Evolutionary conservation across 37 sponge, comb jelly and placozoan species (phyloP), one percentile per base, ranked within the genome.

Genomic region (Dysidea cf. avara): DNA sequence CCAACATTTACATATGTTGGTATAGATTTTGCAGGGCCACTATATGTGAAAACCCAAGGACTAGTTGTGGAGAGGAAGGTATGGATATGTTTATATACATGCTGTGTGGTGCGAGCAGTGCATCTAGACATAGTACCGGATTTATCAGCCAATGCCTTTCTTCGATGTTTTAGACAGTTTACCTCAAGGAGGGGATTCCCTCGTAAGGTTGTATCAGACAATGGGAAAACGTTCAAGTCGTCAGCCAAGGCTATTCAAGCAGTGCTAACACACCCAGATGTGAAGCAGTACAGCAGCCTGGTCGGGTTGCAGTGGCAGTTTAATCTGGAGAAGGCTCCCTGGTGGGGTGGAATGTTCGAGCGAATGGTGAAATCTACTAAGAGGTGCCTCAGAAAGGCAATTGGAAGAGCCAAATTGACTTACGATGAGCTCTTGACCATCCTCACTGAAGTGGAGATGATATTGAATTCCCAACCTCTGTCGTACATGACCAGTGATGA

Each of bases 281-380:
- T n/a, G n/a, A n/a, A n/a, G n/a, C n/a, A n/a, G n/a, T n/a, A n/a
- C n/a, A 13, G 26, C 16, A 13, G 16, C 52, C 13, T 49, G 16
- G 16, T 49, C 16, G 52, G 16, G 52, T 59, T 25, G 24, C n/a
- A 59, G 22, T 59, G 61, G 61, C 12, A 18, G n/a, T 59, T 59
- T 59, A 59, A 59, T 25, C 61, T 59, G 22, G 25, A 16, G 25
- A 59, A 21, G 26, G 61, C 61, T 20, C 61, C 61, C 61, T 59
- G 61, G 61, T 59, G 61, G 61, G 61, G 16, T 59, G 61, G n/a
- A 21, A 13, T 18, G 61, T 13, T 59, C 12, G 26, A 22, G 25
- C 61, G n/a, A n/a, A n/a, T n/a, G n/a, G n/a, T n/a, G n/a, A n/a
- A n/a, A n/a, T n/a, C n/a, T n/a, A n/a, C n/a, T n/a, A n/a, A n/a